Conservation (phyloP, 2,888 invertebrate species). For the Dorcus hopei region DNA sequence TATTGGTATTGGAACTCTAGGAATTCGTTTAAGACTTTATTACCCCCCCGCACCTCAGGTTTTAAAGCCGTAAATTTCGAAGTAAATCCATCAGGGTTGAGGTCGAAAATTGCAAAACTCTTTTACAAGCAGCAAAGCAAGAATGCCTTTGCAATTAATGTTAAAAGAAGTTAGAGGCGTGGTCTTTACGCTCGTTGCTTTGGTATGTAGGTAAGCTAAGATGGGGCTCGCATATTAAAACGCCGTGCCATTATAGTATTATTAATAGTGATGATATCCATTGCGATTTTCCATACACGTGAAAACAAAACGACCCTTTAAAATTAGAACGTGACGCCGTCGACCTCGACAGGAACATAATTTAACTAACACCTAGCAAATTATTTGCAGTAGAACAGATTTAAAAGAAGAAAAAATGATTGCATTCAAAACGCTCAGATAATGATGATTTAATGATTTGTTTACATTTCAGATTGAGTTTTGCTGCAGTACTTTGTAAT, state of each 20-base stretch:
- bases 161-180: conserved; percentile 29
- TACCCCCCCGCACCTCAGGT: neutral
- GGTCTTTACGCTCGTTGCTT: conserved; percentile 33
- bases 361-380: too few relatives aligned
- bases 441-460: too few relatives aligned
- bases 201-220: conserved; percentile 34
- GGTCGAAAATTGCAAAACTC: neutral
- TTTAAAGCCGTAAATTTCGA: neutral
- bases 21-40: too few relatives aligned
- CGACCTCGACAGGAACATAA: too few relatives aligned
- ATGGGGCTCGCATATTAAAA: conserved; percentile 11
- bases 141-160: conserved; percentile 1
- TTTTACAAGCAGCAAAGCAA: neutral
- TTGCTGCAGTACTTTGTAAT: too few relatives aligned
- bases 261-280: conserved; percentile 13
- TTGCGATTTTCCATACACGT: neutral
- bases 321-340: too few relatives aligned
- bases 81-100: neutral
- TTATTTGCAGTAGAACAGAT: too few relatives aligned
- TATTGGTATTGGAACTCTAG: too few relatives aligned
- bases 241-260: neutral
- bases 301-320: too few relatives aligned
- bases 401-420: too few relatives aligned
- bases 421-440: too few relatives aligned
- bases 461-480: too few relatives aligned